phyloP scores from a whole-genome alignment of 2,113 vertebrate species.

The Hemiscyllium ocellatum region DNA sequence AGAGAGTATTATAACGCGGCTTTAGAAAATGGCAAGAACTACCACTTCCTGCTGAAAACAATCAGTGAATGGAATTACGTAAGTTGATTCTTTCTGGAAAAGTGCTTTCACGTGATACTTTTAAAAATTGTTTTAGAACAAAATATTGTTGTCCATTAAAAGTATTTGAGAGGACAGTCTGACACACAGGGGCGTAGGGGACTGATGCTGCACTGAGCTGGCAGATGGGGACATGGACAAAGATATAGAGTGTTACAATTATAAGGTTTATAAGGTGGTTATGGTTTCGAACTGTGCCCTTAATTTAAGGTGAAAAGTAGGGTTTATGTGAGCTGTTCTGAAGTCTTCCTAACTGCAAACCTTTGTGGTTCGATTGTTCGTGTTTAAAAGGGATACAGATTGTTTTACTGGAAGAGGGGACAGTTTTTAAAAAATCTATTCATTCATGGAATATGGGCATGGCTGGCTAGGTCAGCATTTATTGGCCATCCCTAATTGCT shows the following conservation, averaged over 20 bases:
- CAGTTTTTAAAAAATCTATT: too few relatives aligned
- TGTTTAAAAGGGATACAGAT: neutral
- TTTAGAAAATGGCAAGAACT: slow-evolving; percentile 67
- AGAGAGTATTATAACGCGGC: slow-evolving; percentile 79
- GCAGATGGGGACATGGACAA: neutral
- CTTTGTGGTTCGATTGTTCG: neutral
- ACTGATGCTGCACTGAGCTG: neutral
- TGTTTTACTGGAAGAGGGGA: neutral
- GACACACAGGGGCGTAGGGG: neutral
- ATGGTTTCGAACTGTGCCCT: neutral
- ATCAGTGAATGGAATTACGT: slow-evolving; percentile 81
- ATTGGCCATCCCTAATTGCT: too few relatives aligned
- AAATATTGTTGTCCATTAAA: neutral
- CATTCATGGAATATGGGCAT: too few relatives aligned
- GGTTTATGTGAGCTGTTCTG: neutral
- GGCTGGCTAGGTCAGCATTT: too few relatives aligned
- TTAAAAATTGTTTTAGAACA: neutral
- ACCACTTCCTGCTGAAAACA: slow-evolving; percentile 74
- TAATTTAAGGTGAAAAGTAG: neutral
- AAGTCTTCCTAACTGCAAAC: neutral
- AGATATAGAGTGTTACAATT: neutral
- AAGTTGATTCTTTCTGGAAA: slow-evolving; percentile 39
- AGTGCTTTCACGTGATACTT: neutral
- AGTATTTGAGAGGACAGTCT: neutral
- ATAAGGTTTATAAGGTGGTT: neutral